Conservation (phyloP, 1,140 invertebrate species). For the Drosophila melanogaster region DNA sequence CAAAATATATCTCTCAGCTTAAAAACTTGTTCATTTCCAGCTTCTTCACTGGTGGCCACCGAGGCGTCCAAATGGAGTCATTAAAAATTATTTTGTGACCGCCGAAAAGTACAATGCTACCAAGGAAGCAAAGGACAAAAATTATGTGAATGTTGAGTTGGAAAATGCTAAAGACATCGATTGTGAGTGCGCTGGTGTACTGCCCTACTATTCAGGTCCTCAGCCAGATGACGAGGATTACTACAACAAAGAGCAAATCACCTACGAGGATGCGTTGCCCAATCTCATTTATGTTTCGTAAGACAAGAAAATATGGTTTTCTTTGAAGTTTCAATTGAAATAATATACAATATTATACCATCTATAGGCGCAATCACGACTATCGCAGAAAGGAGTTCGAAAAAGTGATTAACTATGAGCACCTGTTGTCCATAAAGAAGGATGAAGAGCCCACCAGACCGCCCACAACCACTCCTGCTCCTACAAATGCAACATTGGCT, state of each 20-base stretch:
- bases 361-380: slow-evolving; percentile 19
- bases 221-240: slow-evolving; percentile 69
- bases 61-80: slow-evolving; percentile 61
- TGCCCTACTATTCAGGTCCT: slow-evolving; percentile 61
- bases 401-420: slow-evolving; percentile 22
- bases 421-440: slow-evolving; percentile 12
- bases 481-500: neutral
- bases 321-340: too few relatives aligned
- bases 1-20: neutral
- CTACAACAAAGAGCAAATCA: slow-evolving; percentile 63
- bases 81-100: slow-evolving; percentile 56
- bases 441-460: neutral
- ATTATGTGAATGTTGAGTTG: slow-evolving; percentile 25
- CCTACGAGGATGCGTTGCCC: slow-evolving; percentile 64
- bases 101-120: slow-evolving; percentile 52
- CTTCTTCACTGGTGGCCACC: slow-evolving; percentile 78
- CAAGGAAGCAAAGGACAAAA: slow-evolving; percentile 26
- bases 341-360: neutral
- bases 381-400: slow-evolving; percentile 39
- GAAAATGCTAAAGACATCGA: slow-evolving; percentile 9
- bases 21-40: slow-evolving; percentile 6
- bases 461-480: neutral
- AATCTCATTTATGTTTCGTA: slow-evolving; percentile 75
- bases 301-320: neutral
- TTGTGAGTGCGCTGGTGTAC: slow-evolving; percentile 47